Evolutionary conservation across 2,113 vertebrate genomes (phyloP), one percentile per base, ranked within the genome.

Genomic region (Hylia prasina): DNA sequence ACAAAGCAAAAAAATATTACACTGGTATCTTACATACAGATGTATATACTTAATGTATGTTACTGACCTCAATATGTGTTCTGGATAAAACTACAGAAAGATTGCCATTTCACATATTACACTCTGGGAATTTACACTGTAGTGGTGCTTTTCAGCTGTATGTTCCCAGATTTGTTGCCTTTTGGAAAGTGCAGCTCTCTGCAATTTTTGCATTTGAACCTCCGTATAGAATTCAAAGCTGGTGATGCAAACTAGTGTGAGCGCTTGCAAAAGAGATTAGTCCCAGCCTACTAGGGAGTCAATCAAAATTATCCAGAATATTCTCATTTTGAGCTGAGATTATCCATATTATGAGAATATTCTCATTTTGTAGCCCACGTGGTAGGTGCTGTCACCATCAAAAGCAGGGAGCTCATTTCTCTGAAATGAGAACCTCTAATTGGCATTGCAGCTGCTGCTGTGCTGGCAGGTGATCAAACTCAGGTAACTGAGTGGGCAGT

Each of bases 401-500:
- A 42, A 73, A 71, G 17, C 45, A 30, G 17, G 25, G 39, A 68
- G 30, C 7, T 33, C 27, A 9, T 44, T 37, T 33, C 53, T 45
- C 45, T 42, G 73, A 42, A 51, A 19, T 18, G 40, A 53, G 53
- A 53, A 2, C 5, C 39, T 76, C 9, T 68, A 61, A 79, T 8
- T 64, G 77, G 28, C n/a, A 7, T 22, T 13, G 10, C 33, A 42
- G 39, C 16, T 22, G 11, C 71, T 1, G 5, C 45, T 22, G 4
- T 0, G 0, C 50, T 50, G 78, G 7, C 53, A 11, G 54, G 39
- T 1, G 28, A 82, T 64, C 47, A 50, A 10, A 53, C 15, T 3
- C 3, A 0, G 4, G 15, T 0, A 28, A 13, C 25, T 10, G 58
- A 58, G 37, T 3, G 12, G 70, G 31, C 7, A 13, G 1, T 4